Conservation (phyloP, 2,113 vertebrate genomes). For the Saguinus imperator region DNA sequence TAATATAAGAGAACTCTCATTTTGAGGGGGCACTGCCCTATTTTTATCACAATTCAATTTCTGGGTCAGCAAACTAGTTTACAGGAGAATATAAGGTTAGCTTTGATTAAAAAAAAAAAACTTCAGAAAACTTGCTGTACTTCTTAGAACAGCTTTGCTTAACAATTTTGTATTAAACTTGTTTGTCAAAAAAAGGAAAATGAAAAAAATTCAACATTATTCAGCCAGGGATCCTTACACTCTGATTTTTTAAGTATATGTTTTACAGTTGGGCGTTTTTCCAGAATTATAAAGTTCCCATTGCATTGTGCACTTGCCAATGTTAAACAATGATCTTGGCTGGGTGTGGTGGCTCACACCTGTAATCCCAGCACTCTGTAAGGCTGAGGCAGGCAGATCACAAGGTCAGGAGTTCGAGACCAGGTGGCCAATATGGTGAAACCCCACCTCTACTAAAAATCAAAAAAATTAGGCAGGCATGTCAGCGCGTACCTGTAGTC, state of each 20-base stretch:
- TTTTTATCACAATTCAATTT: neutral
- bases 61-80: conserved; percentile 9
- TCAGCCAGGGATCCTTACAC: neutral
- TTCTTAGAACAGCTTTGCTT: neutral
- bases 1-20: neutral
- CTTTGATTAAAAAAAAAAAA: neutral
- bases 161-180: neutral
- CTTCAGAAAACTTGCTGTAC: neutral
- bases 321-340: neutral
- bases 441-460: too few species aligned
- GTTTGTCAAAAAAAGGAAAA: neutral
- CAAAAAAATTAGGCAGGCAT: too few species aligned
- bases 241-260: neutral
- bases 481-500: too few species aligned
- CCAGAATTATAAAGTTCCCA: neutral
- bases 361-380: too few species aligned
- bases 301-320: neutral
- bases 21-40: neutral
- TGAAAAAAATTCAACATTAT: neutral
- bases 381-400: too few species aligned
- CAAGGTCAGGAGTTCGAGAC: too few species aligned
- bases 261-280: neutral
- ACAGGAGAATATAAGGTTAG: neutral
- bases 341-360: too few species aligned
- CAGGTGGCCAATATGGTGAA: too few species aligned